Evolutionary conservation across 2,113 vertebrate species (phyloP), one percentile per base, ranked within the genome.

Genomic region (Thalassarche chlororhynchos): DNA sequence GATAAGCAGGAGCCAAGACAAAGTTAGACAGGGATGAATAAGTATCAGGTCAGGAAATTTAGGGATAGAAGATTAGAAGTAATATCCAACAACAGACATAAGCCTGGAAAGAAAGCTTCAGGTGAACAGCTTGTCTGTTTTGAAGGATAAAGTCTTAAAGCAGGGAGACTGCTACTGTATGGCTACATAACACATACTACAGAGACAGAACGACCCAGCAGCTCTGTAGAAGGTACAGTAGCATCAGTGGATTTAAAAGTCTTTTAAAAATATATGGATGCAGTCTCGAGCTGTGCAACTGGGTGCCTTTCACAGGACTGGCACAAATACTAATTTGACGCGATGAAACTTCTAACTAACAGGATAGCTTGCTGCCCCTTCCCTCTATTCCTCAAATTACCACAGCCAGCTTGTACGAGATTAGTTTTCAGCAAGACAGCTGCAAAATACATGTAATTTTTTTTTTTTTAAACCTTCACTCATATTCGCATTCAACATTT

Each of bases 131-230:
- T 44, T 19, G 24, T 21, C 28, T 51, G 36, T 19, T 69, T 10
- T 17, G 62, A 79, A 51, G 54, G 72, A 78, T 60, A 12, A 51
- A 66, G n/a, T 19, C 72, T 52, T 31, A 68, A 46, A 16, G 12
- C 29, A 49, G 34, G 44, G n/a, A 25, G 55, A 29, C 5, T 6
- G 15, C 40, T 12, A 5, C 57, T 12, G 4, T 9, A 25, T 1
- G 17, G 60, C 54, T n/a, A 8, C 68, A 62, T 31, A 23, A 21
- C 54, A 17, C 8, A 3, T 1, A 2, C 31, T 1, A 3, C 38
- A n/a, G 58, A 14, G 71, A 16, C n/a, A 42, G 55, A 14, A 15
- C 3, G 36, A 64, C 36, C 57, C 42, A 12, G 79, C 29, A 4
- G 34, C 72, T 26, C 60, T 4, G 42, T 1, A 8, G 66, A 12